These are phyloP conservation scores for Euzophera pinguis DNA, from an alignment of 2,888 invertebrate genomes.

Conservation along the genomic window DNA sequence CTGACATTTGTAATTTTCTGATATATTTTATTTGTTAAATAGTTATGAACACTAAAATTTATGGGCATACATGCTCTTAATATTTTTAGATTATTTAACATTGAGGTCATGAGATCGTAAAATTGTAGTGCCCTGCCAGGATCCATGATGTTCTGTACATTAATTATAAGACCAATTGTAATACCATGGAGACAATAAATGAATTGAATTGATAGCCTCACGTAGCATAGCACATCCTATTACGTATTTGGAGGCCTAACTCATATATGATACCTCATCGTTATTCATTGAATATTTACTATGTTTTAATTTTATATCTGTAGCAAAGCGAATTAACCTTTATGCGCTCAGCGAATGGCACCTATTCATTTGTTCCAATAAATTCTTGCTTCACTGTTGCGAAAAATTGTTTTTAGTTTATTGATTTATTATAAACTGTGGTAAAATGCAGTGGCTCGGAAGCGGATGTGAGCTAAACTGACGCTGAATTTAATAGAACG, in stretches of 20 bases:
- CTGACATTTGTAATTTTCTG: no score
- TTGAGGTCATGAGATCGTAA: no score
- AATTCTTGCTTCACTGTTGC: not conserved
- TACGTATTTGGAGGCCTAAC: not conserved
- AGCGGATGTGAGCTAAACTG: not conserved
- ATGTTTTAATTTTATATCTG: conserved; percentile 16
- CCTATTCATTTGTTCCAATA: not conserved
- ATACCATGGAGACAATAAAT: no score
- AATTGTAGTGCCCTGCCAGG: no score
- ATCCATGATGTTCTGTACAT: no score
- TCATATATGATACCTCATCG: conserved; percentile 12
- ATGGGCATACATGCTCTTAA: no score
- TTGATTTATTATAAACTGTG: not conserved
- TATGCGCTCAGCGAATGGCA: conserved; percentile 15
- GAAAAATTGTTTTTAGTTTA: not conserved
- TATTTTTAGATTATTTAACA: no score
- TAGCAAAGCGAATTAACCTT: conserved; percentile 27
- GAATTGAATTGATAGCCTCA: no score
- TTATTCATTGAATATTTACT: conserved; percentile 19
- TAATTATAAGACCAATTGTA: no score
- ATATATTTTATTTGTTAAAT: no score
- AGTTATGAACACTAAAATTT: no score
- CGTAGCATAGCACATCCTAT: not conserved
- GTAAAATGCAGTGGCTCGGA: not conserved
- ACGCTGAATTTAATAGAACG: no score